phyloP scores from a whole-genome alignment of 2,888 invertebrate species.

The Nemotelus nigrinus region DNA sequence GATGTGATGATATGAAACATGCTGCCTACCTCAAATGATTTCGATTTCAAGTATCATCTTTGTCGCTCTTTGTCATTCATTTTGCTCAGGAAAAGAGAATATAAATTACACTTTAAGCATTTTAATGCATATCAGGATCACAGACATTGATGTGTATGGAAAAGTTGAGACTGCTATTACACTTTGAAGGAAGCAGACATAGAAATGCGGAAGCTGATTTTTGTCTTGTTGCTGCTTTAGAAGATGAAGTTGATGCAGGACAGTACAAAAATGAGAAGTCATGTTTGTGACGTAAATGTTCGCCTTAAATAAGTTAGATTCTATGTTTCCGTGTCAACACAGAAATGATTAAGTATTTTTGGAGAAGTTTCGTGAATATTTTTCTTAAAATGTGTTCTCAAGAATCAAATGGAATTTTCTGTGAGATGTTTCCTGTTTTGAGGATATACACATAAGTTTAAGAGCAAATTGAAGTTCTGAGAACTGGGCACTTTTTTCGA shows the following conservation, averaged over 20 bases:
- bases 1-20: no score
- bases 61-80: neutral
- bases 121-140: neutral
- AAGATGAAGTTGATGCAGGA: neutral
- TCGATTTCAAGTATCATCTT: no score
- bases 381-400: no score
- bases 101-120: constrained; percentile 39
- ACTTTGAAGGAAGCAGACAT: neutral
- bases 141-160: no score
- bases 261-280: neutral
- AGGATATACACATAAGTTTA: no score
- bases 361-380: no score
- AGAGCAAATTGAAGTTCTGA: no score
- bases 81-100: constrained; percentile 34
- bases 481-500: no score
- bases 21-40: no score
- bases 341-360: neutral
- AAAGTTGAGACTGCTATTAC: no score
- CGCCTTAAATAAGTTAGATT: neutral
- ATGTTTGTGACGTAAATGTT: neutral
- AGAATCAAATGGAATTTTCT: no score
- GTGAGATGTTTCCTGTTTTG: no score
- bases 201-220: neutral
- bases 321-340: constrained; percentile 8
- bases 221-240: neutral